These are phyloP conservation scores for Apis laboriosa DNA, from an alignment of 1,140 invertebrate genomes.

Conservation along the genomic window DNA sequence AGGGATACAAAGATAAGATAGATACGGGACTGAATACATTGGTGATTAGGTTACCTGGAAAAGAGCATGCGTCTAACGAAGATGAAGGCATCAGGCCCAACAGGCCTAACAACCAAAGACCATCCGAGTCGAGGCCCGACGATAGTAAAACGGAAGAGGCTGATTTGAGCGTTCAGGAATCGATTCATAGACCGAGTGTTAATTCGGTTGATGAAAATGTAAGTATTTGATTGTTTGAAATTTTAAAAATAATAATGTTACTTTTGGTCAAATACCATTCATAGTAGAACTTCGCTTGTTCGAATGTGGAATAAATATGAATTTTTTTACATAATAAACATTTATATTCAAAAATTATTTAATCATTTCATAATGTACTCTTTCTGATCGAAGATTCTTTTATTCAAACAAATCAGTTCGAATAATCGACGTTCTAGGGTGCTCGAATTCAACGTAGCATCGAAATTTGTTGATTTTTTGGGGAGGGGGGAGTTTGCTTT, in stretches of 20 bases:
- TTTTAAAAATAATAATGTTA: neutral
- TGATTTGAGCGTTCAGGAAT: constrained; percentile 74
- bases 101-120: constrained; percentile 69
- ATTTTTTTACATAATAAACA: too few relatives aligned
- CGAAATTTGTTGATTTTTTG: neutral
- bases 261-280: too few relatives aligned
- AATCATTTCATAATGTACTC: too few relatives aligned
- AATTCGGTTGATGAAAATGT: constrained; percentile 73
- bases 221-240: constrained; percentile 42
- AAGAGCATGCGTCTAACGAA: constrained; percentile 69
- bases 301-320: too few relatives aligned
- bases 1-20: constrained; percentile 74
- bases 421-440: too few relatives aligned
- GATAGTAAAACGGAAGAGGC: constrained; percentile 67
- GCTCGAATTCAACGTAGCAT: too few relatives aligned
- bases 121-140: constrained; percentile 69
- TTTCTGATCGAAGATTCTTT: too few relatives aligned
- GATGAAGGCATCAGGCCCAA: constrained; percentile 62
- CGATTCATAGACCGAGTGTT: constrained; percentile 73
- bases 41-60: constrained; percentile 72
- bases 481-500: too few relatives aligned
- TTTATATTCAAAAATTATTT: too few relatives aligned
- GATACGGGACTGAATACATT: constrained; percentile 70
- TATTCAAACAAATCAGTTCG: too few relatives aligned
- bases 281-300: too few relatives aligned